Conservation (phyloP, 2,888 invertebrate species). For the Ceramica pisi region DNA sequence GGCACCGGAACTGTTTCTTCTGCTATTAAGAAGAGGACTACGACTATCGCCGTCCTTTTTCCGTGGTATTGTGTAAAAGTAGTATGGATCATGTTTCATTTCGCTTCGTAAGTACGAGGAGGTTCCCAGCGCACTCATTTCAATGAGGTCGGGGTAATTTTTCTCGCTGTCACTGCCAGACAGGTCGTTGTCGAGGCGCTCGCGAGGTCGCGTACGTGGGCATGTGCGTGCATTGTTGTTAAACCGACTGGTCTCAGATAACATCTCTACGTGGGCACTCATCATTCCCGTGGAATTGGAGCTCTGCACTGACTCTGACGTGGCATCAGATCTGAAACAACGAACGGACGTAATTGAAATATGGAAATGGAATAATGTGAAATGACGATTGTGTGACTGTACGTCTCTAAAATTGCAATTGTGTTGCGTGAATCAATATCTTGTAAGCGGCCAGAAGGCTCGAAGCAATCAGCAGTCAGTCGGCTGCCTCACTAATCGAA, state of each 20-base stretch:
- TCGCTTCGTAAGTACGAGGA: conserved; percentile 84
- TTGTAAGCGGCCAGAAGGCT: conserved; percentile 21
- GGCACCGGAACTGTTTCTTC: conserved; percentile 93
- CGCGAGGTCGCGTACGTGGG: conserved; percentile 81
- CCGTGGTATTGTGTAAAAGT: conserved; percentile 93
- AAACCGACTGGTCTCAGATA: conserved; percentile 82
- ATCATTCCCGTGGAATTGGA: conserved; percentile 89
- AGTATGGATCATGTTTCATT: conserved; percentile 85
- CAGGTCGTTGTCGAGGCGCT: conserved; percentile 87
- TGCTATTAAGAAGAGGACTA: conserved; percentile 93
- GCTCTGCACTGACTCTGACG: conserved; percentile 90
- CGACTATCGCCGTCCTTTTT: conserved; percentile 93
- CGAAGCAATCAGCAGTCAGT: conserved; percentile 35
- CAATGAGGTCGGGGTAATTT: conserved; percentile 91
- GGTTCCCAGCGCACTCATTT: conserved; percentile 87
- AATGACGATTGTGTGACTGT: conserved; percentile 5
- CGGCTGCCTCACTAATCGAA: conserved; percentile 46
- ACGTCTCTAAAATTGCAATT: conserved; percentile 12
- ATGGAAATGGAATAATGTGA: conserved; percentile 28
- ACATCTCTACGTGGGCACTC: conserved; percentile 83
- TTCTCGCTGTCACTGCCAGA: conserved; percentile 89
- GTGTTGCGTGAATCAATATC: conserved; percentile 39
- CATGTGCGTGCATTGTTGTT: conserved; percentile 85
- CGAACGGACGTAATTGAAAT: conserved; percentile 32
- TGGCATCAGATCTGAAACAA: conserved; percentile 84